Evolutionary conservation across 2,797 vertebrate species (phyloP).

Genomic region (Nyctalus aviator): DNA sequence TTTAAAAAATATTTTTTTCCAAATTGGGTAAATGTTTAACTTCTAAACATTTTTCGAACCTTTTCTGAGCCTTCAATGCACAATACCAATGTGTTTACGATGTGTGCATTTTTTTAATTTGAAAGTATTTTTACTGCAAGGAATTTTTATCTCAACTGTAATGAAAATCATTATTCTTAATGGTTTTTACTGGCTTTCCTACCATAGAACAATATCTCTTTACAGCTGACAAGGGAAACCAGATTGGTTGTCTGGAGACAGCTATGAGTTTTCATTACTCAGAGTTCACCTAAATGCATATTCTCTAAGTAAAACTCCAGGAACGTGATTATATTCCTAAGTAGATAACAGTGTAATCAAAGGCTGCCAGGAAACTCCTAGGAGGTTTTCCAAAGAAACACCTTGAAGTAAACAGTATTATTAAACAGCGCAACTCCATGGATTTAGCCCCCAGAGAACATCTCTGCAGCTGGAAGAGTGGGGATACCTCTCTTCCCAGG

Average conservation of each 20-base stretch:
- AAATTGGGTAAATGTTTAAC: background rate
- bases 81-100: background rate
- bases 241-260: slow-evolving; percentile 22
- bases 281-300: background rate
- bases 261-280: background rate
- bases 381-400: slow-evolving; percentile 12
- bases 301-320: background rate
- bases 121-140: slow-evolving; percentile 48
- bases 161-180: background rate
- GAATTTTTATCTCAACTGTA: slow-evolving; percentile 10
- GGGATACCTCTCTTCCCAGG: background rate
- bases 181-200: background rate
- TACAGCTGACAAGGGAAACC: background rate
- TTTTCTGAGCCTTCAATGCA: background rate
- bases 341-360: slow-evolving; percentile 35
- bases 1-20: background rate
- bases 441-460: background rate
- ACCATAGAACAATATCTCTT: background rate
- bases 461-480: background rate
- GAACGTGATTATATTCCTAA: slow-evolving; percentile 51
- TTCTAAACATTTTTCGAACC: background rate
- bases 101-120: background rate
- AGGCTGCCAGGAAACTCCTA: background rate
- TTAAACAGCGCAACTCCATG: background rate
- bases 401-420: background rate